Percentiles rank a stretch among this genome's conserved stretches.
phyloP scores from a whole-genome alignment of 2,113 vertebrate genomes.

The Acrocephalus kingi region DNA sequence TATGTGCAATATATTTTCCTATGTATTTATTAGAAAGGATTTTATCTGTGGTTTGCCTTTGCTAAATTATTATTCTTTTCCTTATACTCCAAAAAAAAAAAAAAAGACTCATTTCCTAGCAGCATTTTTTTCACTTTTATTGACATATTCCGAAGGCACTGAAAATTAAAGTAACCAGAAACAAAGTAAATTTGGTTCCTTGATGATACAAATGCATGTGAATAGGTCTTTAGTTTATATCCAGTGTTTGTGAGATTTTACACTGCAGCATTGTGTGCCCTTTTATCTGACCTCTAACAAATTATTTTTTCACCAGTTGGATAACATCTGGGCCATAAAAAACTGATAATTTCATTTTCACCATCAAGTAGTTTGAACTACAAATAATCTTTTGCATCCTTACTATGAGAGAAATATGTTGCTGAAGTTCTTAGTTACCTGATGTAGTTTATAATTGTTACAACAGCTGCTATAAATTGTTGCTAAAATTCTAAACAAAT shows the following conservation, averaged over 20 bases:
- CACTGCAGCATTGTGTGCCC: not conserved
- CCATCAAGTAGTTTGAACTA: not conserved
- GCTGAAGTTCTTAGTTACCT: not conserved
- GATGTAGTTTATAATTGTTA: not conserved
- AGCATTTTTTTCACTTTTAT: slow-evolving; percentile 6
- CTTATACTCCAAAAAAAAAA: not conserved
- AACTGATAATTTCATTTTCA: not conserved
- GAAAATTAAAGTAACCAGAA: not conserved
- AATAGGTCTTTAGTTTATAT: not conserved
- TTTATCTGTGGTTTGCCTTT: not conserved
- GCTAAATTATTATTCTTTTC: not conserved
- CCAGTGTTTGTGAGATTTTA: not conserved
- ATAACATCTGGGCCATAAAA: not conserved
- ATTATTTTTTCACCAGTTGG: not conserved
- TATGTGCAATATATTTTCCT: not conserved
- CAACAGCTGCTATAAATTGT: slow-evolving; percentile 28
- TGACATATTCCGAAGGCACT: not conserved
- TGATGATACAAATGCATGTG: not conserved
- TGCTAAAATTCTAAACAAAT: slow-evolving; percentile 22
- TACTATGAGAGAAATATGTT: not conserved
- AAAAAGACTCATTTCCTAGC: not conserved
- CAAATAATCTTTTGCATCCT: not conserved
- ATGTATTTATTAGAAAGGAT: not conserved
- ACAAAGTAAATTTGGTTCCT: not conserved
- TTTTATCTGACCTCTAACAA: not conserved